These are phyloP conservation scores for Julus scanicus DNA, from an alignment of 2,888 invertebrate genomes.

Conservation along the genomic window DNA sequence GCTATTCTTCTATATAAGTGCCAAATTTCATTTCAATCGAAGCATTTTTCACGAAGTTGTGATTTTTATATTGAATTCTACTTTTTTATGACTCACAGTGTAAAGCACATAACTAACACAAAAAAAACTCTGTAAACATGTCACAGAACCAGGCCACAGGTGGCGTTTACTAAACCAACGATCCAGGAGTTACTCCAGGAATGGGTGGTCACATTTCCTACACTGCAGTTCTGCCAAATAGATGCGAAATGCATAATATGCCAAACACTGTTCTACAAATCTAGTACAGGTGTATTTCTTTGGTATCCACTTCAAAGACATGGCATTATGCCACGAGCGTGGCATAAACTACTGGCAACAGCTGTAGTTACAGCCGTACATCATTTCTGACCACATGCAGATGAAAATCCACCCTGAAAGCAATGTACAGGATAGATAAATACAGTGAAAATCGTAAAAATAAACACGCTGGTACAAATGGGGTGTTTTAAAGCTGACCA, in stretches of 20 bases:
- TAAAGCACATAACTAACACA: no score
- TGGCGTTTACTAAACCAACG: no score
- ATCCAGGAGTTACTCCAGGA: not conserved
- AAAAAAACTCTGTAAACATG: no score
- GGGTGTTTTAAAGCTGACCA: not conserved
- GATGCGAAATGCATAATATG: not conserved
- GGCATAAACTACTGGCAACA: not conserved
- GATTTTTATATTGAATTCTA: no score
- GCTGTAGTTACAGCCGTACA: not conserved
- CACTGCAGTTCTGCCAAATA: not conserved
- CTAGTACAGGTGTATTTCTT: not conserved
- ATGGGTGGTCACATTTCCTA: not conserved
- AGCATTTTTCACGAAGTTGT: no score
- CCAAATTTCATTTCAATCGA: no score
- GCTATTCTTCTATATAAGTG: no score
- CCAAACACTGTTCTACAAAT: not conserved
- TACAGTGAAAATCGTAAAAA: not conserved
- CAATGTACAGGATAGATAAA: no score
- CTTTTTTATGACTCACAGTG: no score
- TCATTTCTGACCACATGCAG: constrained; percentile 28
- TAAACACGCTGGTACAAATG: not conserved
- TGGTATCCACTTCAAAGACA: not conserved
- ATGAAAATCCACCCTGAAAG: constrained; percentile 13
- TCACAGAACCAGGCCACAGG: not conserved
- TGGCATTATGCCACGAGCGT: not conserved